Evolutionary conservation across 2,888 invertebrate genomes (phyloP).

Genomic region (Papilio protenor): DNA sequence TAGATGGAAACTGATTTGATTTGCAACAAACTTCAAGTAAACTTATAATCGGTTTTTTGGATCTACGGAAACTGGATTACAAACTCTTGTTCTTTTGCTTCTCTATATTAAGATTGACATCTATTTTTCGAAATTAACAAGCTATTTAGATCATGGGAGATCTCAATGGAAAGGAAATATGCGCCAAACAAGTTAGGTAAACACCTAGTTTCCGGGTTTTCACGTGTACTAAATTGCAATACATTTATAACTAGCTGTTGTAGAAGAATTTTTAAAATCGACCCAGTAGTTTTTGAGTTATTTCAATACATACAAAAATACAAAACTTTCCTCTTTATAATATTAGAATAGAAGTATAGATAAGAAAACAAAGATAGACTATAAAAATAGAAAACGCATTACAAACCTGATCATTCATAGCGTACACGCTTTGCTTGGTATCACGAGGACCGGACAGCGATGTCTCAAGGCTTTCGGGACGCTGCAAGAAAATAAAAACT

Average conservation of each 20-base stretch:
- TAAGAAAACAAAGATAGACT: neutral
- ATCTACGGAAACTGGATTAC: neutral
- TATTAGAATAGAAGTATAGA: neutral
- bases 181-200: neutral
- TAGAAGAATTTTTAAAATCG: no score
- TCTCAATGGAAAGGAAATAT: neutral
- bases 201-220: neutral
- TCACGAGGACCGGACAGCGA: slow-evolving; percentile 88
- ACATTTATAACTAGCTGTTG: no score
- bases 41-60: neutral
- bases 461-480: slow-evolving; percentile 90
- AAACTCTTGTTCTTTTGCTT: neutral
- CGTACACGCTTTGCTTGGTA: slow-evolving; percentile 87
- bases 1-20: neutral
- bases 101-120: neutral
- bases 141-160: neutral
- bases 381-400: slow-evolving; percentile 9
- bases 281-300: no score
- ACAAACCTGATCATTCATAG: slow-evolving; percentile 90
- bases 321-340: no score
- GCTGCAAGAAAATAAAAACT: slow-evolving; percentile 82
- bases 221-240: neutral
- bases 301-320: no score
- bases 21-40: neutral
- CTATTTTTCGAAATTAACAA: neutral